Base-by-base conservation (phyloP, 2,888 invertebrate genomes). In the Nomada lathburiana region DNA sequence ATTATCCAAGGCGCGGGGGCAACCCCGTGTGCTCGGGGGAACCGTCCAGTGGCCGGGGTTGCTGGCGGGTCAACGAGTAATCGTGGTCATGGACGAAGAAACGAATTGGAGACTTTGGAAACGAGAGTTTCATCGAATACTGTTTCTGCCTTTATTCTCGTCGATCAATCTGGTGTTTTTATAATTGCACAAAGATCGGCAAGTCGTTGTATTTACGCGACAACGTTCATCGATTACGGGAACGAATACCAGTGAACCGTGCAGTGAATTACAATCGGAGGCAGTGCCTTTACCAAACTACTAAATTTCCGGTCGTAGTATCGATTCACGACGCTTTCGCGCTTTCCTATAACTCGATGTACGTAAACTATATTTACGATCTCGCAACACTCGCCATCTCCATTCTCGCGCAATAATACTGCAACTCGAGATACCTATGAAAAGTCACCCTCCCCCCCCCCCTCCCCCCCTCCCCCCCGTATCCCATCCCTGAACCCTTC, bases 1-100 rank as follows among this genome's bases (percentile, higher is more conserved):
- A 82, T 82, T 82, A 57, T 60, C 60, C 59, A 18, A 26, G 59
- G n/a, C 26, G 52, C 62, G 4, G 3, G 53, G 20, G 18, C 44
- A n/a, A 18, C 11, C 42, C 4, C 23, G 36, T 5, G 42, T 36
- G 29, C 11, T 29, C 13, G 29, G 18, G 29, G 52, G 2, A 36
- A 67, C 29, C 36, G 2, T 0, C 9, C 0, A 4, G 52, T 13
- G 16, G 47, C 47, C 3, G 16, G 13, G 13, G 13, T 36, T 20
- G 20, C 3, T 29, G 18, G n/a, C 7, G 7, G n/a, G 9, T n/a
- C 13, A 9, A 10, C 4, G 16, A 0, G 3, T 3, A 3, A 36
- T 20, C 13, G 50, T 7, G 11, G 13, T 18, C n/a, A 7, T 5
- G 20, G 4, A 18, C 16, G 20, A 5, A 16, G 0, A 13, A 47